Percentiles rank a stretch among this genome's conserved stretches.
These are phyloP conservation scores for Heliothis subflexa DNA, from an alignment of 1,140 invertebrate species.

Conservation along the genomic window DNA sequence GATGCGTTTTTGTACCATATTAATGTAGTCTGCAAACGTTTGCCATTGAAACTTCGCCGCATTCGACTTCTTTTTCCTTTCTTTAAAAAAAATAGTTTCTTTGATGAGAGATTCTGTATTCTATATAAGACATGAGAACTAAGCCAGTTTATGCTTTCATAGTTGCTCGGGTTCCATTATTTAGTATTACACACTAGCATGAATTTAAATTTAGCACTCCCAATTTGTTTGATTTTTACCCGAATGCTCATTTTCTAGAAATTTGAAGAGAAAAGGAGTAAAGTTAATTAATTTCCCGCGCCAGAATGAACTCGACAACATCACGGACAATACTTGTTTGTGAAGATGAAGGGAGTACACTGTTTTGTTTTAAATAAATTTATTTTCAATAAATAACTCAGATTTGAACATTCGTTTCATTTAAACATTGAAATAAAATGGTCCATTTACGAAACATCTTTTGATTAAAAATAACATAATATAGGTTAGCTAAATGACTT, in stretches of 20 bases:
- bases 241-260: conserved; percentile 17
- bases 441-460: neutral
- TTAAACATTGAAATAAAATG: neutral
- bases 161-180: neutral
- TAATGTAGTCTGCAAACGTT: neutral
- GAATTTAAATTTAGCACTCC: too few relatives aligned
- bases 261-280: neutral
- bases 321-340: neutral
- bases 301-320: conserved; percentile 10
- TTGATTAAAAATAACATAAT: neutral
- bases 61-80: too few relatives aligned
- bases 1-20: neutral
- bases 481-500: neutral
- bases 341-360: conserved; percentile 1
- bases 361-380: conserved; percentile 54
- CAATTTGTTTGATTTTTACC: neutral
- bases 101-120: too few relatives aligned
- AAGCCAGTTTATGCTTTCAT: neutral
- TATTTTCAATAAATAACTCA: conserved; percentile 57
- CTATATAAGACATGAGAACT: too few relatives aligned
- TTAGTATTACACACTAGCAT: too few relatives aligned
- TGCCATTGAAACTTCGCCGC: neutral
- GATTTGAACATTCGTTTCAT: conserved; percentile 45
- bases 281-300: conserved; percentile 6
- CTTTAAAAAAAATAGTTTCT: too few relatives aligned